Percentiles rank a stretch among this genome's conserved stretches.
These are phyloP conservation scores for Proales similis DNA, from an alignment of 1,140 invertebrate genomes.

Conservation along the genomic window DNA sequence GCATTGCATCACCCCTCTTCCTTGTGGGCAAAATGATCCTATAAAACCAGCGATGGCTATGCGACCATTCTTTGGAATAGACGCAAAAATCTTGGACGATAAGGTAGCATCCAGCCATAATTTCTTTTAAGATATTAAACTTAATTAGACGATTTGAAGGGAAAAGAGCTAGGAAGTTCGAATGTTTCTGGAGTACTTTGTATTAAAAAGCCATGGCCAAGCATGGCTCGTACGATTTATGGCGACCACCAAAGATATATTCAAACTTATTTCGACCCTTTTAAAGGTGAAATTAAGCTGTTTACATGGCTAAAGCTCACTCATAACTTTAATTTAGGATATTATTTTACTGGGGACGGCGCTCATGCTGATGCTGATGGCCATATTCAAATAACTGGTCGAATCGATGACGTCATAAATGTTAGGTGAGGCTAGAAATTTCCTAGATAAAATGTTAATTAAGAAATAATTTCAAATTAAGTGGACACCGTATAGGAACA, in stretches of 20 bases:
- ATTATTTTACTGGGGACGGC: conserved; percentile 56
- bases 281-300: conserved; percentile 42
- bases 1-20: conserved; percentile 54
- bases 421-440: not conserved
- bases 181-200: conserved; percentile 47
- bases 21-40: conserved; percentile 49
- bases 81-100: conserved; percentile 51
- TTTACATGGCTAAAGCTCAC: not conserved
- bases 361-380: conserved; percentile 47
- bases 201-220: conserved; percentile 55
- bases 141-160: no score
- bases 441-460: not conserved
- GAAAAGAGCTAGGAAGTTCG: conserved; percentile 39
- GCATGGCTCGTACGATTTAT: conserved; percentile 54
- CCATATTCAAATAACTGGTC: conserved; percentile 54
- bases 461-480: conserved; percentile 45
- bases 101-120: no score
- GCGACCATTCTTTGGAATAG: conserved; percentile 57
- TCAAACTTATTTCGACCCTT: conserved; percentile 53
- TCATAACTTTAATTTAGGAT: conserved; percentile 41
- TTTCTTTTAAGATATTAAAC: no score
- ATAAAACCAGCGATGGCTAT: conserved; percentile 55
- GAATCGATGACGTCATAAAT: conserved; percentile 55
- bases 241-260: conserved; percentile 54
- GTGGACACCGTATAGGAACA: conserved; percentile 54